These are phyloP conservation scores for Trichogramma dendrolimi DNA, from an alignment of 2,888 invertebrate genomes.

Conservation along the genomic window DNA sequence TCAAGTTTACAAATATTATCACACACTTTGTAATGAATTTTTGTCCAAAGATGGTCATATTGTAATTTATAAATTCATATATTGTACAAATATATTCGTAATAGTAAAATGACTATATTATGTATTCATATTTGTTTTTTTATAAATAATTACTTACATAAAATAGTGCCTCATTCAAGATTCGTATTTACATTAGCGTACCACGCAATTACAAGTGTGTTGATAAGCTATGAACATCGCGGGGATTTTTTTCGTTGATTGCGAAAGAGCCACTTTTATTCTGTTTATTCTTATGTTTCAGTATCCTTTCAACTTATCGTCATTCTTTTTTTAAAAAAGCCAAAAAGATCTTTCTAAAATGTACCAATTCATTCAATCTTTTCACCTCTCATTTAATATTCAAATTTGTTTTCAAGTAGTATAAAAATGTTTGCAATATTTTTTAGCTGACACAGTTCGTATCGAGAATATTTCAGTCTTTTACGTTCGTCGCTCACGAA, in stretches of 20 bases:
- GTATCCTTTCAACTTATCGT: constrained; percentile 16
- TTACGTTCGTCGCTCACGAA: constrained; percentile 5
- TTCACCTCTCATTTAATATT: constrained; percentile 7
- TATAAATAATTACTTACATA: constrained; percentile 35
- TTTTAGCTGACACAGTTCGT: constrained; percentile 15
- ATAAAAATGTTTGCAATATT: constrained; percentile 10
- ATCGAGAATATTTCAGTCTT: constrained; percentile 1
- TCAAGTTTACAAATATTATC: constrained; percentile 52
- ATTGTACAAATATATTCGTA: constrained; percentile 46
- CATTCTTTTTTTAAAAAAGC: constrained; percentile 17
- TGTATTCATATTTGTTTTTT: constrained; percentile 30
- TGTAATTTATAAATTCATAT: constrained; percentile 23
- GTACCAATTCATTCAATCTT: not conserved
- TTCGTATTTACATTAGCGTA: constrained; percentile 38
- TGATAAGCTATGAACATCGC: constrained; percentile 7
- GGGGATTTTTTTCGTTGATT: constrained; percentile 18
- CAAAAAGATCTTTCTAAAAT: constrained; percentile 1
- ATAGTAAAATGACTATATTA: constrained; percentile 37
- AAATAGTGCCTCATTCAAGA: constrained; percentile 29
- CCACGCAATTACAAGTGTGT: constrained; percentile 27
- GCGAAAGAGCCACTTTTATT: constrained; percentile 12
- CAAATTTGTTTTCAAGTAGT: constrained; percentile 5
- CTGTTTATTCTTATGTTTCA: not conserved
- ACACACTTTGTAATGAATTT: constrained; percentile 50
- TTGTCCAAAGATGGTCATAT: constrained; percentile 43